Evolutionary conservation across 2,113 vertebrate species (phyloP), one percentile per base, ranked within the genome.

Genomic region (Nematolebias whitei): DNA sequence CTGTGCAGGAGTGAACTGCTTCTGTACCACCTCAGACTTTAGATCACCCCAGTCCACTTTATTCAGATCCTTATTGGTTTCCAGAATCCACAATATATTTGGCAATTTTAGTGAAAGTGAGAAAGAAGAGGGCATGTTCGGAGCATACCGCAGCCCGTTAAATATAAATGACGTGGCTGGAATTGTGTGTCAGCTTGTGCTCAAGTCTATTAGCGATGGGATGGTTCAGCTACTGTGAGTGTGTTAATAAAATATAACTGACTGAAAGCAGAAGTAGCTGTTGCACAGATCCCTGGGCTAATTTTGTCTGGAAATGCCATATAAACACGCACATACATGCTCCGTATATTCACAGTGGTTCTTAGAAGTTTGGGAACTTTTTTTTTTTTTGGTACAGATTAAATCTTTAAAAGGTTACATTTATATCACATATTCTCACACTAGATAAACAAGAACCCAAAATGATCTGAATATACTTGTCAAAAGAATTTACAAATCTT

Each of bases 201-300:
- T 54, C 74, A 60, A 56, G 61, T 68, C 81, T 66, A 70, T 70
- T 64, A 56, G 60, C 71, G 78, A 57, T 62, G 53, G 62, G 71
- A 77, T 76, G 80, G 85, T 82, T 83, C 82, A 86, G 79, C 68
- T 82, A 56, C 82, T 80, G 80, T 68, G 68, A 71, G 77, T 61
- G 8, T 69, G 55, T 88, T 68, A 88, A 91, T 90, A 90, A 90
- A 90, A 84, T 67, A 91, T 89, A 78, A 84, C 41, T 40, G 40
- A 24, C 7, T 72, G 74, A 68, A 70, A 63, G 62, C 55, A 63
- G 57, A 71, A 47, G 59, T 65, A 63, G 72, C 57, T 65, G 78
- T 40, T 73, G 70, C 51, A 51, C 76, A 58, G 63, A 68, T 82
- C 64, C 58, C 52, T 66, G 62, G 44, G 61, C 44, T 76, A 74